A percentile compares a stretch with the other conserved stretches of the same genome.
Evolutionary conservation across 2,797 vertebrate species (phyloP).

Genomic region (Loriculus beryllinus): DNA sequence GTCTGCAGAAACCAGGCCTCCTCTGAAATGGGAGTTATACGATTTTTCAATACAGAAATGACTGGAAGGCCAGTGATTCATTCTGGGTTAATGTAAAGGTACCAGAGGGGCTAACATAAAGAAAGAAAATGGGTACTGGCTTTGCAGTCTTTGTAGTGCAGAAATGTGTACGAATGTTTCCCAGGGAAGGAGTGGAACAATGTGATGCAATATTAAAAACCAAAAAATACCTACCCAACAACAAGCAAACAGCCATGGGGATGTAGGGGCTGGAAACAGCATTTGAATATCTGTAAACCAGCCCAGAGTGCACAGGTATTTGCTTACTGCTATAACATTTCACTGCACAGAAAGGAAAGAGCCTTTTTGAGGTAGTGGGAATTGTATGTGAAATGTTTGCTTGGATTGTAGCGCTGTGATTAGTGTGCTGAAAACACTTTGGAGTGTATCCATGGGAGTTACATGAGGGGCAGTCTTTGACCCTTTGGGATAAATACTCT

Average conservation of each 20-base stretch:
- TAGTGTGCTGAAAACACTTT: background rate
- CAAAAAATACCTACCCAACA: slow-evolving; percentile 5
- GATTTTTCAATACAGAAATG: background rate
- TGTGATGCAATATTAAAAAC: slow-evolving; percentile 3
- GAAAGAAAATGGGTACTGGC: slow-evolving; percentile 38
- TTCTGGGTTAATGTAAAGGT: slow-evolving; percentile 40
- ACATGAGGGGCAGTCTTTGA: background rate
- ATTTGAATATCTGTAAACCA: slow-evolving; percentile 25
- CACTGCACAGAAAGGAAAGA: background rate
- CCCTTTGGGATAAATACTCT: slow-evolving; percentile 19
- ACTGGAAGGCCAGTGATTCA: slow-evolving; percentile 31
- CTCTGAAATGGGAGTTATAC: slow-evolving; percentile 35
- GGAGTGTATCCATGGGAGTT: background rate
- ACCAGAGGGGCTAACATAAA: slow-evolving; percentile 47
- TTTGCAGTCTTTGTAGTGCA: slow-evolving; percentile 27
- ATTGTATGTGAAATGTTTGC: background rate
- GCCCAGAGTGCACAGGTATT: background rate
- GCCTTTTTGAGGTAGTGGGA: background rate
- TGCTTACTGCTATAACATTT: background rate
- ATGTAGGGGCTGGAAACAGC: background rate
- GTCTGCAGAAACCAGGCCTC: background rate
- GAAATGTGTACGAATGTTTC: slow-evolving; percentile 24
- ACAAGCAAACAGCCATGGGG: slow-evolving; percentile 17
- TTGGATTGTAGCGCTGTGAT: background rate
- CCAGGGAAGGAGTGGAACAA: slow-evolving; percentile 18